Evolutionary conservation across 2,888 invertebrate species (phyloP).

Genomic region (Pseudanteris insignis): DNA sequence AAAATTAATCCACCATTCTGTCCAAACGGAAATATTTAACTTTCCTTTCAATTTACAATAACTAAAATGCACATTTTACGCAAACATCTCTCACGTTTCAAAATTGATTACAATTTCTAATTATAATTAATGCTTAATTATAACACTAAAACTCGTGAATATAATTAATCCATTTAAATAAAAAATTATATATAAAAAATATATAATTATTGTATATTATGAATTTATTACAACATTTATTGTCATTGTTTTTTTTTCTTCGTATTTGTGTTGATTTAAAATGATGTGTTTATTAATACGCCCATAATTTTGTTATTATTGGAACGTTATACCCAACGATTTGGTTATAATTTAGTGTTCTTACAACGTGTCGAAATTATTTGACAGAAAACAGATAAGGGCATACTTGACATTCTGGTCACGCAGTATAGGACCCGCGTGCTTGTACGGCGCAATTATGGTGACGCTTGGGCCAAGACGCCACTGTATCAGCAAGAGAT

Average conservation of each 20-base stretch:
- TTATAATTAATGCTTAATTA: too few relatives aligned
- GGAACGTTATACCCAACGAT: slow-evolving; percentile 6
- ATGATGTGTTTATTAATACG: not conserved
- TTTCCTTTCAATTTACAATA: too few relatives aligned
- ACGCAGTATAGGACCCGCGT: slow-evolving; percentile 59
- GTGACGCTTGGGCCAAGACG: slow-evolving; percentile 62
- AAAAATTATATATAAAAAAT: too few relatives aligned
- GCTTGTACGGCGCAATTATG: slow-evolving; percentile 61
- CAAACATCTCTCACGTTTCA: too few relatives aligned
- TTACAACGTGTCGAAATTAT: slow-evolving; percentile 39
- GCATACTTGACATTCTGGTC: slow-evolving; percentile 52
- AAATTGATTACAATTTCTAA: too few relatives aligned
- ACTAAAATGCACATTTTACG: too few relatives aligned
- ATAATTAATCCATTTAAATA: not conserved
- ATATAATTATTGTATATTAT: not conserved
- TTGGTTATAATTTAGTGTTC: slow-evolving; percentile 19
- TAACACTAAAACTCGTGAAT: too few relatives aligned
- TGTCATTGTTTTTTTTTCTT: too few relatives aligned
- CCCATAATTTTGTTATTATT: slow-evolving; percentile 1
- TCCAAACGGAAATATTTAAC: too few relatives aligned
- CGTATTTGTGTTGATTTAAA: too few relatives aligned
- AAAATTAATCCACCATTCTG: too few relatives aligned
- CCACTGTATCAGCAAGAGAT: slow-evolving; percentile 55
- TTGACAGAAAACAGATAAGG: slow-evolving; percentile 27
- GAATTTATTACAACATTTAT: not conserved